Percentiles rank a stretch among this genome's conserved stretches.
Evolutionary conservation across 2,797 vertebrate genomes (phyloP).

Genomic region (Anguilla megastoma): DNA sequence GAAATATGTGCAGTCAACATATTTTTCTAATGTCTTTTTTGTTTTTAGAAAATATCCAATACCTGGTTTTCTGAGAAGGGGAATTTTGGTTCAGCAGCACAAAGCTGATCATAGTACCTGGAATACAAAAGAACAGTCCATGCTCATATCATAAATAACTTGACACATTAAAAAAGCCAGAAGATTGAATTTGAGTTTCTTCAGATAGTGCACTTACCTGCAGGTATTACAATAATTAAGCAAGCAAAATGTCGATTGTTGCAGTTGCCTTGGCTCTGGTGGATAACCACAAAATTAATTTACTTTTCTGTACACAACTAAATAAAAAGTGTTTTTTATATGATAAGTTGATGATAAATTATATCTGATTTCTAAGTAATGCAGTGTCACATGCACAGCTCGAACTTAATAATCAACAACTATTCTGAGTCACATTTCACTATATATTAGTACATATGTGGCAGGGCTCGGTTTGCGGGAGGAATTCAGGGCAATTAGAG

Average conservation of each 20-base stretch:
- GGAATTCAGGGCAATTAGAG: no score
- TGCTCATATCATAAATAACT: neutral
- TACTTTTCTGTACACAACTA: no score
- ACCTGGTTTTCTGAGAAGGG: constrained; percentile 96
- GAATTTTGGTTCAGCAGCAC: constrained; percentile 95
- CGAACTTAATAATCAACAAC: no score
- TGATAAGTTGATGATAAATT: no score
- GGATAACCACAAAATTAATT: neutral
- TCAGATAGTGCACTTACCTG: neutral
- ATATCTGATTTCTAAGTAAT: no score
- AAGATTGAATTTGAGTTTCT: neutral
- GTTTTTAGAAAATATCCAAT: constrained; percentile 43
- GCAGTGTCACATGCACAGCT: no score
- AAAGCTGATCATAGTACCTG: constrained; percentile 97
- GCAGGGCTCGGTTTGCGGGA: no score
- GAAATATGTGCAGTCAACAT: neutral
- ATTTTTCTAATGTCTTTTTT: neutral
- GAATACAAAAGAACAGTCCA: neutral
- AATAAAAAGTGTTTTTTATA: no score
- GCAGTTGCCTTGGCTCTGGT: neutral
- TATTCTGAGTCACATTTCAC: no score
- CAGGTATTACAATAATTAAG: neutral
- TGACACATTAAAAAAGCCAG: neutral
- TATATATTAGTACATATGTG: no score
- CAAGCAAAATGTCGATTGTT: neutral